phyloP scores from a whole-genome alignment of 2,113 vertebrate species.

The Corythornis madagascariensis region DNA sequence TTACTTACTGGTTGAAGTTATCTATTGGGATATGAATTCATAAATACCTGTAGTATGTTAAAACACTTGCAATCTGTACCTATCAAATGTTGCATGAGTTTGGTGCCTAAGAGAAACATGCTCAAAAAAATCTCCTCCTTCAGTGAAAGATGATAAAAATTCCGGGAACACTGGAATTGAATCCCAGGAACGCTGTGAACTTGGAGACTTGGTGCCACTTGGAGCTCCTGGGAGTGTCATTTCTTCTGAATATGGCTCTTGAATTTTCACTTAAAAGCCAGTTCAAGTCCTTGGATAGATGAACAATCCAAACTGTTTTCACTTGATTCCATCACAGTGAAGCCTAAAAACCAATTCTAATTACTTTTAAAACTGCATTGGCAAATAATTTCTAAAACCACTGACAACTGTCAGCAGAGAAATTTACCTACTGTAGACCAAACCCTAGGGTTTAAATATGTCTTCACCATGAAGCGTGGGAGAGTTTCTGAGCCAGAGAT shows the following conservation, averaged over 20 bases:
- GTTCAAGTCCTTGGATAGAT: not conserved
- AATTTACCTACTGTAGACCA: not conserved
- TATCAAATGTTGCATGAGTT: not conserved
- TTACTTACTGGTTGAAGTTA: not conserved
- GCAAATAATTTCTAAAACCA: not conserved
- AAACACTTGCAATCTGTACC: not conserved
- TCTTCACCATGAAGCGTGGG: not conserved
- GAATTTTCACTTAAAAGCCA: conserved; percentile 1
- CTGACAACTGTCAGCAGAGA: not conserved
- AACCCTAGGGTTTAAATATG: not conserved
- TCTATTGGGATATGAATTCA: not conserved
- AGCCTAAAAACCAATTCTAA: not conserved
- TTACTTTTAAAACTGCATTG: not conserved
- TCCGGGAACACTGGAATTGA: not conserved
- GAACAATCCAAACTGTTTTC: not conserved
- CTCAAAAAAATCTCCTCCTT: not conserved
- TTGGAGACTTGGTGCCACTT: not conserved
- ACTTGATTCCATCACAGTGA: not conserved
- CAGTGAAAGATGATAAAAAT: not conserved
- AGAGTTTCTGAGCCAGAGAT: conserved; percentile 15
- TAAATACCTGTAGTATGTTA: not conserved
- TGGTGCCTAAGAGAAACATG: not conserved
- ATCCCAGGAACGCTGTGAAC: not conserved
- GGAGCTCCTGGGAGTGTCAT: not conserved
- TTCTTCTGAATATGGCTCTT: not conserved